Conservation (phyloP, 2,888 invertebrate species). For the Tolmerus cingulatus region DNA sequence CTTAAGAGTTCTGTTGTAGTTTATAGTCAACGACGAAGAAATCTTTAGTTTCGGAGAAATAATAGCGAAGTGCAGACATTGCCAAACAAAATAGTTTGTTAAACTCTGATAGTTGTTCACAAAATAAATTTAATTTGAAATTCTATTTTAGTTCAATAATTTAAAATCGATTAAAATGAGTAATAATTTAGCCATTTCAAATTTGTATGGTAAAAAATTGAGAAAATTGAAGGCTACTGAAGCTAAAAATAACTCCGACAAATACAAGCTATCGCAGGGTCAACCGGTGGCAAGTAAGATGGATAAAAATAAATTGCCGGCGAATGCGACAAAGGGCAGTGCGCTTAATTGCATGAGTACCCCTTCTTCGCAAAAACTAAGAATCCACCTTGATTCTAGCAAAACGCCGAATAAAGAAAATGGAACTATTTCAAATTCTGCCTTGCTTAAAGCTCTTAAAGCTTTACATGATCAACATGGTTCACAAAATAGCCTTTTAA, state of each 20-base stretch:
- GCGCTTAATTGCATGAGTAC: background rate
- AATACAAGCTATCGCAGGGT: background rate
- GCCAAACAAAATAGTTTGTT: background rate
- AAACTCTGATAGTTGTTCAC: background rate
- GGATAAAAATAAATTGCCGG: constrained; percentile 2
- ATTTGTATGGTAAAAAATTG: background rate
- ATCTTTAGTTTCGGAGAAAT: constrained; percentile 7
- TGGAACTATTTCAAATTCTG: background rate
- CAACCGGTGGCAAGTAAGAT: background rate
- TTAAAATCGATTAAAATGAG: background rate
- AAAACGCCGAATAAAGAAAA: background rate
- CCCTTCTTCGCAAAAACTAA: background rate
- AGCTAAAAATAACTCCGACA: background rate
- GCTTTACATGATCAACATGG: background rate
- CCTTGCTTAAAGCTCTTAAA: background rate
- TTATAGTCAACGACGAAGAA: background rate
- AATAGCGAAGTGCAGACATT: background rate
- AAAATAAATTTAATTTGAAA: background rate
- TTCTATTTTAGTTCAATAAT: background rate
- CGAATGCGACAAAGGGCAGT: background rate
- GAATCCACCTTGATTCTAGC: background rate
- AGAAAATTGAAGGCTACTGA: background rate
- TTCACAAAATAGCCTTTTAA: background rate
- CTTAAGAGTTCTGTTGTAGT: background rate
- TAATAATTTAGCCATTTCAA: background rate